Conservation (phyloP, 1,140 invertebrate genomes). For the Sinella curviseta region DNA sequence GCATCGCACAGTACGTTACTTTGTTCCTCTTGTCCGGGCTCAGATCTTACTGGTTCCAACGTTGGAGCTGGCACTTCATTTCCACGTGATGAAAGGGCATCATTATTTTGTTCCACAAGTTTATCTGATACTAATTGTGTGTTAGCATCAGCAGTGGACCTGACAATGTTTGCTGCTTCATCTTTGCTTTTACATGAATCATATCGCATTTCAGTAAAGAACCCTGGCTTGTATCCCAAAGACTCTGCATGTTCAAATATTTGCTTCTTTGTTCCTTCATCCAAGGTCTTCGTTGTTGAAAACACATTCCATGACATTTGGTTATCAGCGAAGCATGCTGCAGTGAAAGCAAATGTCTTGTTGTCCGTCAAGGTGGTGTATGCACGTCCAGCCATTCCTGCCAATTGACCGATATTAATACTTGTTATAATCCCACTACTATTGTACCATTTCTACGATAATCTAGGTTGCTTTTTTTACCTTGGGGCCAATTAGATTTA, state of each 20-base stretch:
- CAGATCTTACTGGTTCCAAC: background rate
- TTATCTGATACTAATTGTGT: background rate
- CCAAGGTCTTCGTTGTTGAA: background rate
- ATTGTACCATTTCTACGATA: too few relatives aligned
- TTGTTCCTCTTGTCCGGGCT: too few relatives aligned
- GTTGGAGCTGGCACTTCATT: background rate
- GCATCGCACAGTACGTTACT: background rate
- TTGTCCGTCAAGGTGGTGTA: slow-evolving; percentile 14
- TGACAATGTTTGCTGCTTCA: background rate
- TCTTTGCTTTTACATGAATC: background rate
- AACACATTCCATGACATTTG: slow-evolving; percentile 19
- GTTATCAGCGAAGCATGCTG: slow-evolving; percentile 8
- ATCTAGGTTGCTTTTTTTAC: too few relatives aligned
- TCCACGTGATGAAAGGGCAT: background rate
- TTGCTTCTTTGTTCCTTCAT: background rate
- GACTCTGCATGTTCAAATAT: slow-evolving; percentile 11
- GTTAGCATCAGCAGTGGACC: background rate
- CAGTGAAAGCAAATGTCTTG: background rate
- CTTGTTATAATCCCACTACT: background rate
- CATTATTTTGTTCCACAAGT: background rate
- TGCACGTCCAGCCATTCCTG: background rate
- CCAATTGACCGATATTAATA: background rate
- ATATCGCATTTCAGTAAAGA: slow-evolving; percentile 2
- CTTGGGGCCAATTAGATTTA: background rate
- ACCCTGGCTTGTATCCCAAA: background rate